A percentile compares a stretch with the other conserved stretches of the same genome.
Evolutionary conservation across 2,113 vertebrate species (phyloP).

Genomic region (Redunca redunca): DNA sequence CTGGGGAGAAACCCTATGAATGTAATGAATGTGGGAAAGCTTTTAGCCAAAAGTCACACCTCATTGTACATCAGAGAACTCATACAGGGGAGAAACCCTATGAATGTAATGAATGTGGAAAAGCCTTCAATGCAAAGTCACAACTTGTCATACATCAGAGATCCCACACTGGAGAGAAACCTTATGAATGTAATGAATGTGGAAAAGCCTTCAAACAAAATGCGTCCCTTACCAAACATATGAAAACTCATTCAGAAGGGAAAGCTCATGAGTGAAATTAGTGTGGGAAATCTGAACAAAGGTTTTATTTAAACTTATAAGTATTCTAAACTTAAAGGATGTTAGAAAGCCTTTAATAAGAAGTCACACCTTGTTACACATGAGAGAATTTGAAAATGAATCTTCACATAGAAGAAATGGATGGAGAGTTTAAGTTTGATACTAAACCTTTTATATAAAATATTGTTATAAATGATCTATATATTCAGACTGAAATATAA

Average conservation of each 20-base stretch:
- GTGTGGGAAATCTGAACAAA: conserved; percentile 9
- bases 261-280: conserved; percentile 40
- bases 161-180: conserved; percentile 90
- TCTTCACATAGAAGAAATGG: neutral
- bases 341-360: neutral
- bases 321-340: neutral
- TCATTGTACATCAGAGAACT: conserved; percentile 73
- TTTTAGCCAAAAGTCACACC: conserved; percentile 74
- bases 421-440: conserved; percentile 23
- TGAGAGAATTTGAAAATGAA: neutral
- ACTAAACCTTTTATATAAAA: conserved; percentile 15
- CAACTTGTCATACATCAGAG: conserved; percentile 90
- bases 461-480: conserved; percentile 1
- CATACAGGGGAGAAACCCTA: conserved; percentile 77
- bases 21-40: conserved; percentile 74
- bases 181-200: conserved; percentile 88
- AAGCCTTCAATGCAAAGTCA: conserved; percentile 86
- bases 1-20: conserved; percentile 73
- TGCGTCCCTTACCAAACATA: conserved; percentile 83
- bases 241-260: conserved; percentile 80
- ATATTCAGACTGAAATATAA: conserved; percentile 7
- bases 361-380: neutral
- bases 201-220: conserved; percentile 84
- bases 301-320: neutral
- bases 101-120: conserved; percentile 74